Percentiles rank a stretch among this genome's conserved stretches.
These are phyloP conservation scores for Calosoma granatense DNA, from an alignment of 1,140 invertebrate genomes.

Conservation along the genomic window DNA sequence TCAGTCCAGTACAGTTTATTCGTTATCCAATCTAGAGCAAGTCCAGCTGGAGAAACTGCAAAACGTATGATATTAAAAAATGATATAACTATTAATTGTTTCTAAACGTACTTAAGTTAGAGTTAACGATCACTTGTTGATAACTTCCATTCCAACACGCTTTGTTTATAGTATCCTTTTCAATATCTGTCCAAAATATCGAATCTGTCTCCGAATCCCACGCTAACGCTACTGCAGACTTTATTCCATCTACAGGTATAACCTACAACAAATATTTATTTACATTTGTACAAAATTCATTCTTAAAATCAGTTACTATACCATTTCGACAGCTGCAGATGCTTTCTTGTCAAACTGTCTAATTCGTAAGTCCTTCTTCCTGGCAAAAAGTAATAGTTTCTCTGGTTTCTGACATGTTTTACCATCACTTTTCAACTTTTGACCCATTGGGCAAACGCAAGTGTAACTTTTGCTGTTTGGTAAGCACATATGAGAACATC, in stretches of 20 bases:
- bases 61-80: constrained; percentile 13
- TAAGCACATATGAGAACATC: constrained; percentile 84
- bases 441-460: constrained; percentile 78
- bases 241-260: constrained; percentile 67
- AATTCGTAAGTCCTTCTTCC: constrained; percentile 69
- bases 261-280: constrained; percentile 36
- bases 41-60: constrained; percentile 56
- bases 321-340: constrained; percentile 32
- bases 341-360: constrained; percentile 50
- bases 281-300: constrained; percentile 18
- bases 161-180: constrained; percentile 68
- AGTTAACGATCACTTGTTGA: constrained; percentile 54
- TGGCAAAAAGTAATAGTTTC: constrained; percentile 68
- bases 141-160: constrained; percentile 66
- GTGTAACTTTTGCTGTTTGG: constrained; percentile 57
- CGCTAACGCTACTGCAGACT: constrained; percentile 71
- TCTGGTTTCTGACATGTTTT: constrained; percentile 65
- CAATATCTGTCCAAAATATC: constrained; percentile 83
- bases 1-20: constrained; percentile 87
- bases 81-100: constrained; percentile 10
- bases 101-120: constrained; percentile 51
- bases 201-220: constrained; percentile 71
- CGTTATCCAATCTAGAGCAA: constrained; percentile 79
- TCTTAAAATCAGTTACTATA: constrained; percentile 21
- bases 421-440: constrained; percentile 59